Evolutionary conservation across 2,113 vertebrate species (phyloP), one percentile per base, ranked within the genome.

Genomic region (Ellobius talpinus): DNA sequence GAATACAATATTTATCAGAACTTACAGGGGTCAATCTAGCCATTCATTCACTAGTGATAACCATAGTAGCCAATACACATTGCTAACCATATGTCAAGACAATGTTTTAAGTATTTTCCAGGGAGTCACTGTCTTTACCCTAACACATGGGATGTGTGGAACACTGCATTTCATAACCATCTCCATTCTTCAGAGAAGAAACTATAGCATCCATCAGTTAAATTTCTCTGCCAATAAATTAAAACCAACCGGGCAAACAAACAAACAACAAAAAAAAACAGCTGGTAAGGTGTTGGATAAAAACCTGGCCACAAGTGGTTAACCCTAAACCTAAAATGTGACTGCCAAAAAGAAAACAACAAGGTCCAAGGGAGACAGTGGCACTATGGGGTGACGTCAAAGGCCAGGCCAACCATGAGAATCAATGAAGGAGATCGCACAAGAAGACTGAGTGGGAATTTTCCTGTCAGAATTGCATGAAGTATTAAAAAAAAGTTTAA

Each of bases 1-100:
- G 63, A 94, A 91, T 82, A 77, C 45, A 87, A 14, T 91, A 88
- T 86, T 89, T 73, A 68, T 26, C 12, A 91, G 58, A 29, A 92
- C 45, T 90, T 85, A 87, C 39, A 76, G 29, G 19, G 33, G 84
- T 50, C 78, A 68, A n/a, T 87, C 47, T 79, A 65, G 23, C 19
- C 58, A 93, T 89, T 91, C 45, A 85, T 52, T 70, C 70, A 88
- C 39, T 87, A 92, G 87, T 17, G 78, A 78, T 85, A 90, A 93
- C 9, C 76, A 81, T 0, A 74, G 61, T 9, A 78, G 66, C 21
- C 91, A 95, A 96, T 72, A 91, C 12, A 68, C 50, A 92, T 6
- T 39, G 47, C 50, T 94, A 79, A 74, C 6, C 36, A 76, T 4
- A 68, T 33, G 61, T 89, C 66, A 47, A 52, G n/a, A 65, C 68